Evolutionary conservation across 2,888 invertebrate genomes (phyloP), one percentile per base, ranked within the genome.

Genomic region (Drosophila monieri): DNA sequence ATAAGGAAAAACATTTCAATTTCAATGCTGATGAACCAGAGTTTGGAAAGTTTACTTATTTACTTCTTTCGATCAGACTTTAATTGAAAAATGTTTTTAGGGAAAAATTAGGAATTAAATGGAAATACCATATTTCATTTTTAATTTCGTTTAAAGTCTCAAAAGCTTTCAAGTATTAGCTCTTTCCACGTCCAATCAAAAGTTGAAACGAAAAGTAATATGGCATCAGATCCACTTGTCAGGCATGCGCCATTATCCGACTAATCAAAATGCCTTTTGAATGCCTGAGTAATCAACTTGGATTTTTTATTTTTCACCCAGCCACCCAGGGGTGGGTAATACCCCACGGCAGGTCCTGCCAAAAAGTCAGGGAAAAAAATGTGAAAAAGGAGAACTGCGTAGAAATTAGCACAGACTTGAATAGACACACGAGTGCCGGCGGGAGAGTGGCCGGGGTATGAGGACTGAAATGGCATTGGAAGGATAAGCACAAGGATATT

Each of bases 221-320:
- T 81, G 81, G 65, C 80, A 61, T 35, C 35, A 14, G 76, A 39
- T 54, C 62, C 35, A 44, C 59, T 75, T 52, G 61, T 51, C 51
- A 79, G 80, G 69, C 74, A 55, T 69, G 83, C 71, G 83, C 71
- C 81, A 77, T 77, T 79, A 79, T 66, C 67, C 62, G 69, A 77
- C 85, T 87, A 87, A 87, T 84, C 83, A 81, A 84, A 84, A 84
- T 87, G 88, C 85, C 85, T 87, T 85, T 87, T 85, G 79, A 84
- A 81, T 85, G 83, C 76, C 74, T 64, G 48, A 61, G 88, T 71
- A 85, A 87, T 86, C 85, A 83, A 83, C 69, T 79, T 76, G 80
- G 70, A 61, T 84, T 78, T 69, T 70, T 77, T 57, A 60, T 80
- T 73, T 61, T 55, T 23, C 5, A 4, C 23, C 44, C 12, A 21